Conservation (phyloP, 2,888 invertebrate genomes). For the Meiosimyza platycephala region DNA sequence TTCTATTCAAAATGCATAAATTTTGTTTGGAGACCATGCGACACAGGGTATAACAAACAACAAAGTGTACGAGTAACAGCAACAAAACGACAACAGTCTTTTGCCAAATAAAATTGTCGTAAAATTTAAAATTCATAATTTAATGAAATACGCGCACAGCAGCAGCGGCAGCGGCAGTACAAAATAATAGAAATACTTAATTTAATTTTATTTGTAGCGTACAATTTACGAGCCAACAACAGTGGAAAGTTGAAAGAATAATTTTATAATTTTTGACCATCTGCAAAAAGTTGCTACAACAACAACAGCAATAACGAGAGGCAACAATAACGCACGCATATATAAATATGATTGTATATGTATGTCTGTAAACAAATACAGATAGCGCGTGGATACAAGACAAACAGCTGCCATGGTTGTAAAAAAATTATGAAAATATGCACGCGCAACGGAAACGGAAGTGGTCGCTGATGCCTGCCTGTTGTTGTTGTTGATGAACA, state of each 20-base stretch:
- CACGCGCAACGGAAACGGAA: slow-evolving; percentile 11
- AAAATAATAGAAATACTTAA: slow-evolving; percentile 14
- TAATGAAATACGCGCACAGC: slow-evolving; percentile 35
- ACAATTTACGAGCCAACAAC: neutral
- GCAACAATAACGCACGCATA: too few relatives aligned
- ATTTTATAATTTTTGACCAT: slow-evolving; percentile 15
- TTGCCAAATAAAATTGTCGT: slow-evolving; percentile 44
- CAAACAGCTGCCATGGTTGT: slow-evolving; percentile 5
- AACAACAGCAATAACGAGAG: too few relatives aligned
- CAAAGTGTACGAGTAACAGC: neutral
- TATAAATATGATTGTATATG: too few relatives aligned
- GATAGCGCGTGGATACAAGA: neutral
- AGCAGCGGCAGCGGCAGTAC: neutral
- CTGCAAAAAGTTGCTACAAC: neutral
- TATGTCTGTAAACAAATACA: too few relatives aligned
- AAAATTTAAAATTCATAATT: slow-evolving; percentile 49
- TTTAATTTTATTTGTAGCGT: slow-evolving; percentile 13
- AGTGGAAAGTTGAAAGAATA: neutral
- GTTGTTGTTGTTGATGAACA: too few relatives aligned
- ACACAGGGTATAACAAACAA: too few relatives aligned
- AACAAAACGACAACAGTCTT: slow-evolving; percentile 6
- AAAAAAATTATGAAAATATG: neutral
- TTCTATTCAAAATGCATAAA: slow-evolving; percentile 14
- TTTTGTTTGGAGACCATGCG: neutral
- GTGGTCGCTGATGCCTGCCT: slow-evolving; percentile 4